phyloP scores from a whole-genome alignment of 2,797 vertebrate genomes.

The Glossophaga mutica region DNA sequence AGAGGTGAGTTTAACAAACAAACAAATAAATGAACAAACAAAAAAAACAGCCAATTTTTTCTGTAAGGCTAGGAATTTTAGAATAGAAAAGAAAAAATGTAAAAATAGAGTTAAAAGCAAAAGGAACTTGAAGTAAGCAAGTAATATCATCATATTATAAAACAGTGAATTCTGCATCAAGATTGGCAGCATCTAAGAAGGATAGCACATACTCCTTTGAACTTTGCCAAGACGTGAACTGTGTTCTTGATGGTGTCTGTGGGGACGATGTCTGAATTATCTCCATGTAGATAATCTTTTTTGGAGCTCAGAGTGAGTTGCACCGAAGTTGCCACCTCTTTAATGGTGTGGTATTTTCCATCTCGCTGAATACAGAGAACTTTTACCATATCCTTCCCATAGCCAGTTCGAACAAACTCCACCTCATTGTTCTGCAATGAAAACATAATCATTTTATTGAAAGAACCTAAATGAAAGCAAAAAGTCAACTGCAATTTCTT shows the following conservation, averaged over 20 bases:
- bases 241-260: constrained; percentile 99
- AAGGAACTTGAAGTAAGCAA: neutral
- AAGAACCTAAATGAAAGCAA: neutral
- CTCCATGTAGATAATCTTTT: constrained; percentile 90
- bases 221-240: constrained; percentile 91
- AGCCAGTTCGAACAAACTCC: constrained; percentile 93
- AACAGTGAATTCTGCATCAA: neutral
- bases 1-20: neutral
- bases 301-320: constrained; percentile 89
- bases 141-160: neutral
- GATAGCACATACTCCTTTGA: constrained; percentile 88
- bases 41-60: neutral
- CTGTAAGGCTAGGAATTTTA: constrained; percentile 19
- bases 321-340: constrained; percentile 90
- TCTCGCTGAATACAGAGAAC: constrained; percentile 88
- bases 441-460: neutral
- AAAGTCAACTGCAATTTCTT: neutral
- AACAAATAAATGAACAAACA: neutral
- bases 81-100: neutral
- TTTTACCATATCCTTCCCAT: constrained; percentile 94
- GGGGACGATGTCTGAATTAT: constrained; percentile 94
- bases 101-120: constrained; percentile 31
- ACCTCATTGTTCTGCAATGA: constrained; percentile 84
- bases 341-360: constrained; percentile 86
- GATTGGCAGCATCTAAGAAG: neutral